These are phyloP conservation scores for Dermochelys coriacea DNA, from an alignment of 2,797 vertebrate genomes.

Conservation along the genomic window DNA sequence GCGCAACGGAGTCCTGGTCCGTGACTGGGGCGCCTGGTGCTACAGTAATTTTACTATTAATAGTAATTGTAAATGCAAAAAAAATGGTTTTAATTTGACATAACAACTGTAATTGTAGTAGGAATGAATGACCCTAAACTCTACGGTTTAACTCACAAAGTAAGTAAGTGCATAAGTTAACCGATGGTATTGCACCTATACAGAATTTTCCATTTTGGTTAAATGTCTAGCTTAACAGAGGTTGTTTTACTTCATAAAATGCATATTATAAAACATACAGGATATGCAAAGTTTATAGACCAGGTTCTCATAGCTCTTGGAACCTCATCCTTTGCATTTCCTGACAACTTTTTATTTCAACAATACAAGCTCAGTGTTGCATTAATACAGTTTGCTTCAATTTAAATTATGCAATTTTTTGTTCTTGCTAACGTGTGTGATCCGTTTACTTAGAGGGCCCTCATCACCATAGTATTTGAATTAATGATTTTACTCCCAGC, in stretches of 20 bases:
- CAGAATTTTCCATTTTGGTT: not conserved
- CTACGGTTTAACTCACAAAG: not conserved
- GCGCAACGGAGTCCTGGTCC: not conserved
- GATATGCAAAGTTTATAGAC: not conserved
- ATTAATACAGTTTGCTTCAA: not conserved
- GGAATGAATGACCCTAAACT: not conserved
- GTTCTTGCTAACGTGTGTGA: not conserved
- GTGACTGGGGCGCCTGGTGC: not conserved
- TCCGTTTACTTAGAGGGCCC: not conserved
- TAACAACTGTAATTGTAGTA: not conserved
- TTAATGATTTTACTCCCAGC: not conserved
- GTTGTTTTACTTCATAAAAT: not conserved
- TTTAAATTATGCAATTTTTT: conserved; percentile 19
- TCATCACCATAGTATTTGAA: not conserved
- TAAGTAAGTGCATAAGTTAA: not conserved
- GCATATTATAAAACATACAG: not conserved
- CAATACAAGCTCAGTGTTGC: not conserved
- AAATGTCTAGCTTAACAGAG: not conserved
- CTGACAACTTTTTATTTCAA: not conserved
- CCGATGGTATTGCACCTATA: not conserved
- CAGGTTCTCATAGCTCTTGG: not conserved
- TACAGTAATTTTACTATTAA: not conserved
- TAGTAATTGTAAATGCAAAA: not conserved
- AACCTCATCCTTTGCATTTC: not conserved
- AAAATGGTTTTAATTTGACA: not conserved